phyloP scores from a whole-genome alignment of 2,797 vertebrate species.

The Babyrousa celebensis region DNA sequence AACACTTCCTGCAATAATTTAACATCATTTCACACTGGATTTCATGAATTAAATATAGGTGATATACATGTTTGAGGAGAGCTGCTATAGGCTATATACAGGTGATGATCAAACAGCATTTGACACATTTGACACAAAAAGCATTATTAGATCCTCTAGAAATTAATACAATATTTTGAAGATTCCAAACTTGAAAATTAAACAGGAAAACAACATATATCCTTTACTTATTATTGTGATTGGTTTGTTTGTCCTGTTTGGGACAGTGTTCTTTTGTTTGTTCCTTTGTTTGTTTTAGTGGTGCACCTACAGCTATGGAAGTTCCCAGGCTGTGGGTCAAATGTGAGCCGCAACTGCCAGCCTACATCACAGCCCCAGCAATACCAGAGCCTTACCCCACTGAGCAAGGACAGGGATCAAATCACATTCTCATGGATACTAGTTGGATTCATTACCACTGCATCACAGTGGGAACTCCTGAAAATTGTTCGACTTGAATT shows the following conservation, averaged over 20 bases:
- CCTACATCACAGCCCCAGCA: too few relatives aligned
- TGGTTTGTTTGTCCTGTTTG: not conserved
- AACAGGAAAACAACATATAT: not conserved
- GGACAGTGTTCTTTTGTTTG: too few relatives aligned
- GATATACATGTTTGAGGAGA: slow-evolving; percentile 94
- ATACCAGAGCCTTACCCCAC: too few relatives aligned
- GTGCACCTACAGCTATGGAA: too few relatives aligned
- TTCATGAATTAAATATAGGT: slow-evolving; percentile 94
- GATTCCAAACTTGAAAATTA: not conserved
- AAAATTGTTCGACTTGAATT: not conserved
- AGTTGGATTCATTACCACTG: too few relatives aligned
- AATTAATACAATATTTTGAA: not conserved
- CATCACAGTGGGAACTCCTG: too few relatives aligned
- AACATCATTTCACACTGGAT: slow-evolving; percentile 94
- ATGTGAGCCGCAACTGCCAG: too few relatives aligned
- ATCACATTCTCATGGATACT: too few relatives aligned
- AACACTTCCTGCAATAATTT: slow-evolving; percentile 94
- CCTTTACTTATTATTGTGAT: not conserved
- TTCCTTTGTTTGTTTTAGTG: too few relatives aligned
- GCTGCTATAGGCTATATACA: slow-evolving; percentile 94
- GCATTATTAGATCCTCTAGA: not conserved
- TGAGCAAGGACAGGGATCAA: too few relatives aligned
- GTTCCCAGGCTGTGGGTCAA: too few relatives aligned
- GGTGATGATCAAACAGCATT: slow-evolving; percentile 91
- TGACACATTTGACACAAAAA: slow-evolving; percentile 89